Percentiles rank a stretch among this genome's conserved stretches.
phyloP scores from a whole-genome alignment of 2,888 invertebrate species.

The Magallana nippona region DNA sequence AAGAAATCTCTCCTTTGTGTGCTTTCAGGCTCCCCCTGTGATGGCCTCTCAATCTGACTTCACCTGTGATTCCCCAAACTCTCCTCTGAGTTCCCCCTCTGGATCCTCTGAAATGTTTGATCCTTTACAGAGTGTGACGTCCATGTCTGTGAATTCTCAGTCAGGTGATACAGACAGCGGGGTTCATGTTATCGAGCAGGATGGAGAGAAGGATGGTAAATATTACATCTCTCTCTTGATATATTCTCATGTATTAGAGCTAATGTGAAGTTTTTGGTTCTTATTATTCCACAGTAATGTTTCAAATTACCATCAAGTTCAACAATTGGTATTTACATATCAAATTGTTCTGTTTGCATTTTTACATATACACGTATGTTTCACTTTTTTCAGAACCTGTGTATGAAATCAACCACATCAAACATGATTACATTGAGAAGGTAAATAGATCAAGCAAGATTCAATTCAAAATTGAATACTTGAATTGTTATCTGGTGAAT shows the following conservation, averaged over 20 bases:
- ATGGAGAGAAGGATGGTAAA: conserved; percentile 10
- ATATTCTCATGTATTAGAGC: too few relatives aligned
- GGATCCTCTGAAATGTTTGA: conserved; percentile 13
- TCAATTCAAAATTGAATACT: not conserved
- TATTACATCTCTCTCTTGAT: not conserved
- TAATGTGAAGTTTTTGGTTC: too few relatives aligned
- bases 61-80: conserved; percentile 13
- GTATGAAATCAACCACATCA: conserved; percentile 63
- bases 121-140: conserved; percentile 2
- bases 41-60: not conserved
- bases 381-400: conserved; percentile 64
- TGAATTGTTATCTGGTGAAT: not conserved
- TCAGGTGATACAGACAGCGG: not conserved
- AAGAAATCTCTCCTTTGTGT: not conserved
- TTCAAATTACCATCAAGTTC: too few relatives aligned
- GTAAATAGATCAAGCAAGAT: conserved; percentile 51
- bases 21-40: not conserved
- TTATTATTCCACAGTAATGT: too few relatives aligned
- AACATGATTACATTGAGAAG: conserved; percentile 75
- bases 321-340: too few relatives aligned
- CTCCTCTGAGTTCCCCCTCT: conserved; percentile 1
- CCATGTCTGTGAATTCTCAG: conserved; percentile 19
- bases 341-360: too few relatives aligned
- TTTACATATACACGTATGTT: too few relatives aligned
- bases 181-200: not conserved